Base-by-base conservation (phyloP, 2,888 invertebrate genomes). In the Urechis unicinctus region DNA sequence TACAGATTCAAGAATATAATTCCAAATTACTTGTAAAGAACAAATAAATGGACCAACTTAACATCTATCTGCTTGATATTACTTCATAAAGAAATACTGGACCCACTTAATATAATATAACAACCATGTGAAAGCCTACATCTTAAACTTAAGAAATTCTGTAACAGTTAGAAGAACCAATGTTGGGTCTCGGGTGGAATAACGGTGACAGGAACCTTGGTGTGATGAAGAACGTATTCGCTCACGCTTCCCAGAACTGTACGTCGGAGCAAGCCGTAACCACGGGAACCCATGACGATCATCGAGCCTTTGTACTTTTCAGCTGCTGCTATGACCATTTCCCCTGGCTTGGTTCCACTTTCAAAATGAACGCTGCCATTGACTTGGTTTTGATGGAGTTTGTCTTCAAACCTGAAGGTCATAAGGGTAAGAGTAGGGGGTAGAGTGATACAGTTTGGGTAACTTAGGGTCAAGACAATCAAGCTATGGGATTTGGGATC, bases 281-380 rank as follows among this genome's bases (percentile, higher is more conserved):
- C 52, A 2, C 52, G 13, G 17, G 28, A 43, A 22, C 52, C 52
- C 52, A 52, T 52, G 43, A 52, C 52, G 2, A 52, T 52, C 44
- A 43, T 42, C 26, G 42, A 25, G 25, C 43, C 52, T 6, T 52
- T 42, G 52, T 52, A 29, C 28, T 52, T 52, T n/a, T 52, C 43
- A 22, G 52, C 52, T n/a, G 26, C 29, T 5, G 25, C 26, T n/a
- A 56, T 47, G 3, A 56, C 52, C 17, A 48, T 42, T 41, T 56
- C 56, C 1, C 56, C 56, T 26, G 56, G 56, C n/a, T n/a, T n/a
- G n/a, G n/a, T n/a, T n/a, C n/a, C n/a, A n/a, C 26, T 53, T 29
- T 53, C 53, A 50, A 53, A 53, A 50, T 53, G 53, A n/a, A 53
- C 53, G 21, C 30, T 29, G 6, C 53, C 53, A 28, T 49, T 31